Evolutionary conservation across 2,888 invertebrate species (phyloP), one percentile per base, ranked within the genome.

Genomic region (Apamea crenata): DNA sequence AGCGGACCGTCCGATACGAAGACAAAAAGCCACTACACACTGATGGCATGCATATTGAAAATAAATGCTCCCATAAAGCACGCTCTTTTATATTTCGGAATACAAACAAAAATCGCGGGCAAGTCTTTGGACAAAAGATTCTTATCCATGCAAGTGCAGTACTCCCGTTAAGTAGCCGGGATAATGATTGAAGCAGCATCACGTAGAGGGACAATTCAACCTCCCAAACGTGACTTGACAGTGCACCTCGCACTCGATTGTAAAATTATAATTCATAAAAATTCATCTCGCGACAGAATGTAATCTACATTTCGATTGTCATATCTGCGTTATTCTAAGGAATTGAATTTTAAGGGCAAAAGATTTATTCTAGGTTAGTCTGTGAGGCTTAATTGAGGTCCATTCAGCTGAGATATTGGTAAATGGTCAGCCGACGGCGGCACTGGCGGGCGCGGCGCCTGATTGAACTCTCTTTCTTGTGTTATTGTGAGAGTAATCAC

Each of bases 371-470:
- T 93, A 92, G 91, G 91, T 91, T 91, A 88, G 91, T 90, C 91
- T 90, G 90, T 88, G 90, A 88, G 88, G 91, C 93, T 94, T 95
- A 95, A 95, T 96, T 95, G 95, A 92, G 93, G 91, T 91, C 94
- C 91, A 94, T 95, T 96, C 94, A 95, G 89, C 90, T 92, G 93
- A 92, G 92, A 93, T 94, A 95, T 95, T 95, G 94, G 93, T 93
- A 93, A 93, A 92, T 92, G 93, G 93, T 92, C 94, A 93, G 89
- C 91, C 88, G 89, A 83, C 89, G 88, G 82, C 89, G 59, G 21
- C 53, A 21, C 10, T 29, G 88, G 87, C 90, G 82, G 67, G 83
- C 59, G 81, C 67, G 87, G 83, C 85, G 89, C 80, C 89, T 92
- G 91, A 94, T 94, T 91, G 90, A 92, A 91, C 90, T 92, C 90